Percentiles rank a stretch among this genome's conserved stretches.
Conservation (phyloP, 2,797 vertebrate genomes). For the Artibeus lituratus region DNA sequence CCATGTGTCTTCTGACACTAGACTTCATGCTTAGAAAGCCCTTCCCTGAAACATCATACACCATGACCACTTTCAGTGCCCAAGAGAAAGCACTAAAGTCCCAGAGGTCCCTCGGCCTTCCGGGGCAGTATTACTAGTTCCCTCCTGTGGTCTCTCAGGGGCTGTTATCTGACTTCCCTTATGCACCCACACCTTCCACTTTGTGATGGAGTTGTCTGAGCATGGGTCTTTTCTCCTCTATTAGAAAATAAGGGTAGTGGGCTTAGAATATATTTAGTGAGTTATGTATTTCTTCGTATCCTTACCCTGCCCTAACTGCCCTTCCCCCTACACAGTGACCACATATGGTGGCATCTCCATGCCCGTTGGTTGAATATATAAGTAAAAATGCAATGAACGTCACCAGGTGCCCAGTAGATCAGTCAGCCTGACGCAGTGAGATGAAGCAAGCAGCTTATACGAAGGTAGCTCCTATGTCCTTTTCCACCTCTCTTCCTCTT, state of each 20-base stretch:
- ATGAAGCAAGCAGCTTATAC: not conserved
- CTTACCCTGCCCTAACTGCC: not conserved
- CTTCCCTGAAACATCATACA: not conserved
- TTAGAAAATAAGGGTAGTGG: not conserved
- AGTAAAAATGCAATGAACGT: not conserved
- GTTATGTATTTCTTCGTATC: not conserved
- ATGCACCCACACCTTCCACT: not conserved
- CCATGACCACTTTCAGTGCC: not conserved
- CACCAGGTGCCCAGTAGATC: not conserved
- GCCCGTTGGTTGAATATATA: not conserved
- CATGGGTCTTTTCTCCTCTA: not conserved
- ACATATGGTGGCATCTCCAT: not conserved
- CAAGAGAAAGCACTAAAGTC: not conserved
- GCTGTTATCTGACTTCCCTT: not conserved
- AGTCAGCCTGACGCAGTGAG: not conserved
- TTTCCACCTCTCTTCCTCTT: not conserved
- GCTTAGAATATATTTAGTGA: not conserved
- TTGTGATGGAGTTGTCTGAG: not conserved
- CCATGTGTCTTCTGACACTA: not conserved
- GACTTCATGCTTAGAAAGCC: not conserved
- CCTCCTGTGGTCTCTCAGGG: not conserved
- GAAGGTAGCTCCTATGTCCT: not conserved
- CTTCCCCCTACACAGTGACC: not conserved
- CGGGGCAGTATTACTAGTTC: not conserved
- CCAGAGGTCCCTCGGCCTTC: not conserved